These are phyloP conservation scores for Pangasius sanitwongsei DNA, from an alignment of 2,797 vertebrate species.

Conservation along the genomic window DNA sequence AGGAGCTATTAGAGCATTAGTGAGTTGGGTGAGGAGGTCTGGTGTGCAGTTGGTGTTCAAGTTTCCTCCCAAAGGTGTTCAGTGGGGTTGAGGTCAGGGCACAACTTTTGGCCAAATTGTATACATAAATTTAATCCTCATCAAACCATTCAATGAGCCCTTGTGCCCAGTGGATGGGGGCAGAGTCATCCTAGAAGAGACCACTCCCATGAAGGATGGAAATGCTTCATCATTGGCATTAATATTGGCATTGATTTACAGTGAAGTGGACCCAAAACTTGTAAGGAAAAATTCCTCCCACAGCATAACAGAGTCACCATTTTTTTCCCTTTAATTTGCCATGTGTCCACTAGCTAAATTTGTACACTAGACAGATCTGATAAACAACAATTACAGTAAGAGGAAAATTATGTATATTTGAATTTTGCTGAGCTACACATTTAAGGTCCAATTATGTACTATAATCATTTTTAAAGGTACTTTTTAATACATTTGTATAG, in stretches of 20 bases:
- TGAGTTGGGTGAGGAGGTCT: not conserved
- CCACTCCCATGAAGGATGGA: not conserved
- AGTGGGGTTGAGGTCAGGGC: not conserved
- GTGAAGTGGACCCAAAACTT: not conserved
- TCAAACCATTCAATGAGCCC: not conserved
- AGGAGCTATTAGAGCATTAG: not conserved
- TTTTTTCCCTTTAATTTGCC: not conserved
- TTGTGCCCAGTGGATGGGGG: not conserved
- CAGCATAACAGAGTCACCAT: no score
- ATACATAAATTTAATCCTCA: not conserved
- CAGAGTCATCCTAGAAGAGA: not conserved
- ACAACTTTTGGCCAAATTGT: not conserved
- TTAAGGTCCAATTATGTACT: not conserved
- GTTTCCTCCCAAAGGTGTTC: not conserved
- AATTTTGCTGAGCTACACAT: not conserved
- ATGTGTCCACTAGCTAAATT: constrained; percentile 31
- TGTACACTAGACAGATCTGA: not conserved
- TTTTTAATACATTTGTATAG: not conserved
- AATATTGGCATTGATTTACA: not conserved
- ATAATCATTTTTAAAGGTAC: not conserved
- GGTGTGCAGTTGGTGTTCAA: not conserved
- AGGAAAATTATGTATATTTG: not conserved
- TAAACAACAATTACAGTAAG: not conserved
- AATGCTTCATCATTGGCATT: not conserved
- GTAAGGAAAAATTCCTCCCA: not conserved